Conservation (phyloP, 1,140 invertebrate species). For the Drosophila novamexicana region DNA sequence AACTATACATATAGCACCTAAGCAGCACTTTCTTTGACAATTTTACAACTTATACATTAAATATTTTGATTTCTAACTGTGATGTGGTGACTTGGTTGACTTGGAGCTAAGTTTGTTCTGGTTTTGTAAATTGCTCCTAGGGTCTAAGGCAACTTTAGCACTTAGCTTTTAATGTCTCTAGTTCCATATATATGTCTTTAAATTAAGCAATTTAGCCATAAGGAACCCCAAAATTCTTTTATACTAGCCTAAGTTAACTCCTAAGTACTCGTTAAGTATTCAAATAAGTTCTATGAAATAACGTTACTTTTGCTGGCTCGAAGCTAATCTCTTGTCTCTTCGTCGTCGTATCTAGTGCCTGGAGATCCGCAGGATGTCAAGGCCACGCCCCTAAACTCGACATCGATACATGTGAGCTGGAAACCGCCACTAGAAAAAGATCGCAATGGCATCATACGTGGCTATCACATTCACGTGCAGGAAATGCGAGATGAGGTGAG, state of each 20-base stretch:
- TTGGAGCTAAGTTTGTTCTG: constrained; percentile 67
- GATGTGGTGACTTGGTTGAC: constrained; percentile 72
- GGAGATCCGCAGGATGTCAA: constrained; percentile 97
- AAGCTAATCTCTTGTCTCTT: constrained; percentile 72
- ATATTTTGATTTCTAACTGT: constrained; percentile 59
- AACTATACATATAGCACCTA: constrained; percentile 52
- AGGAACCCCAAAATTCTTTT: not conserved
- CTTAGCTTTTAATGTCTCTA: constrained; percentile 49
- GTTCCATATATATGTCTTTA: constrained; percentile 35
- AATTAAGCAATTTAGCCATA: constrained; percentile 54
- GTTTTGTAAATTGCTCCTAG: constrained; percentile 61
- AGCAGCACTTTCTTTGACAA: constrained; percentile 62
- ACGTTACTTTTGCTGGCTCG: constrained; percentile 37
- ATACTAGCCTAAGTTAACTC: constrained; percentile 43
- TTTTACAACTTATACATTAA: constrained; percentile 31
- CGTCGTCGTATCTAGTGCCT: constrained; percentile 91
- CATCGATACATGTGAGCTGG: constrained; percentile 96
- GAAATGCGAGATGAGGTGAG: constrained; percentile 93
- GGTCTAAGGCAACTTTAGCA: constrained; percentile 55
- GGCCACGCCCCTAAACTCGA: constrained; percentile 95
- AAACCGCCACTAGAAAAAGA: constrained; percentile 95
- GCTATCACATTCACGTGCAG: constrained; percentile 98
- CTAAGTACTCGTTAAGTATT: constrained; percentile 31
- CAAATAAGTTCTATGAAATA: not conserved
- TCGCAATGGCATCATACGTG: constrained; percentile 97